Evolutionary conservation across 2,113 vertebrate genomes (phyloP), one percentile per base, ranked within the genome.

Genomic region (Trematomus loennbergii): DNA sequence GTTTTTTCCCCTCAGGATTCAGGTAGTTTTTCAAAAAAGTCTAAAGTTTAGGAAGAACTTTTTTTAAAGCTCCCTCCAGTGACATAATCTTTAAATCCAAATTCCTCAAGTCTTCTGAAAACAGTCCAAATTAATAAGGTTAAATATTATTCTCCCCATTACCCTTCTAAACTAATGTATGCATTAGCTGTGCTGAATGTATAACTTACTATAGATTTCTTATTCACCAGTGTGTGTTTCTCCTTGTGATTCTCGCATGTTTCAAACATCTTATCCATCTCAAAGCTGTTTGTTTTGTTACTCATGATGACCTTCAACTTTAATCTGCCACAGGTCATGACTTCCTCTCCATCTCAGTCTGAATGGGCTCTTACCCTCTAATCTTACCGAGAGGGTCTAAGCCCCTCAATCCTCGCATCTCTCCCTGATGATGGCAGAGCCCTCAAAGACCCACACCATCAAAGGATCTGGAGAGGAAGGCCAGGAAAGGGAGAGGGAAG

Each of bases 341-440:
- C 29, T 81, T 88, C 72, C 22, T 83, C 72, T 73, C n/a, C 22
- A 54, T 69, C 69, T 77, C 61, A n/a, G 60, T 59, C 60, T 70
- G 73, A 88, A 70, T 70, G 69, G 43, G 77, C 62, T 88, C 70
- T 78, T 59, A 69, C 55, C 50, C 61, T 79, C 70, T 75, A 63
- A 75, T 90, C 33, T 71, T 22, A 46, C 43, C 3, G 50, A 60
- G 74, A 75, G 65, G 48, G 52, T 43, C 72, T 88, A 85, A 91
- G 57, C 83, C 75, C 61, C 68, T 72, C 67, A 75, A 82, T 85
- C 83, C 84, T 71, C 72, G 85, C 82, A 82, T 89, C 75, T 79
- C 74, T 72, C 49, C 61, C 82, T 54, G 72, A 86, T 84, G 70
- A 90, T 75, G 61, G 59, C 63, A 4, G 71, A 80, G 84, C 60